A percentile compares a stretch with the other conserved stretches of the same genome.
Conservation (phyloP, 2,888 invertebrate species). For the Hyposoter dolosus region DNA sequence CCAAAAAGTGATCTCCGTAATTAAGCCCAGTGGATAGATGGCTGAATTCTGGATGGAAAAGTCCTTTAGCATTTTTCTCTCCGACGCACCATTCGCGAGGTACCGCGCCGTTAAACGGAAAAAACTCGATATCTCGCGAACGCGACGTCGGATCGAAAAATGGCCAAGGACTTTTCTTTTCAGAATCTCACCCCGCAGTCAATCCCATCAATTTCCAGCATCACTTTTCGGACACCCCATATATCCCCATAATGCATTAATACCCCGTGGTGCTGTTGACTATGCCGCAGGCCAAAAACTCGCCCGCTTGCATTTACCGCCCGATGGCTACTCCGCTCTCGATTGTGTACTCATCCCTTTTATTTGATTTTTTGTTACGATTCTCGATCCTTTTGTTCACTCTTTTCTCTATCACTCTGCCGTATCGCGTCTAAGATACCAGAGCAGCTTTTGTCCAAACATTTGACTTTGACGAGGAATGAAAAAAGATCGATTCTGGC, state of each 20-base stretch:
- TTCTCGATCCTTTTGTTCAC: slow-evolving; percentile 12
- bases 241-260: slow-evolving; percentile 23
- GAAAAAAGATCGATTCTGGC: neutral
- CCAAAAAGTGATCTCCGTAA: neutral
- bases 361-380: slow-evolving; percentile 32
- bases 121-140: neutral
- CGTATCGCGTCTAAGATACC: slow-evolving; percentile 15
- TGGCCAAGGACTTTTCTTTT: neutral
- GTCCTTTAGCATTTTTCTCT: no score
- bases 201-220: neutral
- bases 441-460: slow-evolving; percentile 23
- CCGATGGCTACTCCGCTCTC: slow-evolving; percentile 53
- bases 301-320: slow-evolving; percentile 40
- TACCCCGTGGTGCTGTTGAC: slow-evolving; percentile 61
- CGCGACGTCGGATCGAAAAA: neutral
- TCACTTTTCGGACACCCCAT: neutral
- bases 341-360: slow-evolving; percentile 51
- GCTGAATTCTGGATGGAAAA: neutral
- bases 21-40: neutral
- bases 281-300: slow-evolving; percentile 49
- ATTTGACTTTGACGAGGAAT: slow-evolving; percentile 21
- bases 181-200: neutral
- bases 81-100: no score
- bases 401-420: slow-evolving; percentile 1
- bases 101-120: no score